A percentile compares a stretch with the other conserved stretches of the same genome.
Evolutionary conservation across 2,888 invertebrate genomes (phyloP).

Genomic region (Candidula unifasciata): DNA sequence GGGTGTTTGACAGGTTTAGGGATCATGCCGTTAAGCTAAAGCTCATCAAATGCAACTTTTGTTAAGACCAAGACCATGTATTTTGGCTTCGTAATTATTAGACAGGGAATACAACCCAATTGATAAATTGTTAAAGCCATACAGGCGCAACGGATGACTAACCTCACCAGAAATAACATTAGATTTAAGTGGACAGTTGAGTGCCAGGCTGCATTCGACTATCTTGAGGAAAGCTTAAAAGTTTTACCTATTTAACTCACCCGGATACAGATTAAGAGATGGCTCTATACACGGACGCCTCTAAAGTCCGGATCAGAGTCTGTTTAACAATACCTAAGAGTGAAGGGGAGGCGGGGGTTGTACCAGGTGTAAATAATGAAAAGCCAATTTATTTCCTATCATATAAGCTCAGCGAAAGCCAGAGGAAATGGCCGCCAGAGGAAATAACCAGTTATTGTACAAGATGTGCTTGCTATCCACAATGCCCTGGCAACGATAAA

Average conservation of each 20-base stretch:
- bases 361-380: background rate
- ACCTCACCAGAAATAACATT: background rate
- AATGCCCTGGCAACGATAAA: too few species aligned
- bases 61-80: background rate
- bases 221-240: too few species aligned
- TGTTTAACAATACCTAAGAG: background rate
- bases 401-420: background rate
- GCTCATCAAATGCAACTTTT: background rate
- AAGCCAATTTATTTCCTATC: background rate
- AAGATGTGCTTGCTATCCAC: background rate
- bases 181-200: background rate
- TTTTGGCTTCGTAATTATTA: background rate
- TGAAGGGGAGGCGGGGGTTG: background rate
- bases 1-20: background rate
- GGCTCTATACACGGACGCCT: background rate
- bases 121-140: background rate
- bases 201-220: background rate
- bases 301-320: background rate
- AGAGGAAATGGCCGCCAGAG: background rate
- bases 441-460: background rate
- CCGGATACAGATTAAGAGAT: too few species aligned
- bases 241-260: too few species aligned
- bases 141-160: background rate
- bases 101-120: background rate
- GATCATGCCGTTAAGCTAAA: background rate